Base-by-base conservation (phyloP, 1,140 invertebrate genomes). In the Prorops nasuta region DNA sequence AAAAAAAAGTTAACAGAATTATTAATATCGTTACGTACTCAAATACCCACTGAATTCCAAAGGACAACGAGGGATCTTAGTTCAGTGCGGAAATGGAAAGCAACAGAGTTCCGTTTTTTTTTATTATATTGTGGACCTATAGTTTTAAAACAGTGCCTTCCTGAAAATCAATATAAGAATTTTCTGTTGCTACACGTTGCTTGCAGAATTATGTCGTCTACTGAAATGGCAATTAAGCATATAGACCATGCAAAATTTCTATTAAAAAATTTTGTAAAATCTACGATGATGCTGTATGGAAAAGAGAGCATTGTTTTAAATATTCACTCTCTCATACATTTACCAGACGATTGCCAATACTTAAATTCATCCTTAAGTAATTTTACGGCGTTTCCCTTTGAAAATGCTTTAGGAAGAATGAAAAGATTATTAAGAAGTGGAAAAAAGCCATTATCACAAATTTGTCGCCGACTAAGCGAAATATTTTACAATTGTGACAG, bases 261-360 rank as follows among this genome's bases (percentile, higher is more conserved):
- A 9, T 28, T 64, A 3, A 41, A 16, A 46, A 46, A n/a, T 37
- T 61, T 64, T 45, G 54, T 61, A 9, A n/a, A 20, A 19, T 12
- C 44, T 2, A 18, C 52, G 36, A 24, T 21, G 39, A 15, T 37
- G 2, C 36, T 49, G 6, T 64, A 44, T 35, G 54, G 50, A 22
- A 9, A 24, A 24, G 19, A 28, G 7, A 54, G 31, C 21, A 48
- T 47, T 31, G 43, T 50, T 42, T 28, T 49, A 14, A 58, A 51
- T 49, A 43, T 54, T 15, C 59, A 62, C 32, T 49, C 39, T 44
- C 28, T 56, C 9, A 54, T 56, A 28, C 61, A 58, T 31, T 20
- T 43, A 9, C n/a, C 41, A 3, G 24, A 31, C 1, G 41, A 43
- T 17, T 17, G 7, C 14, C 24, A 16, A 24, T 20, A 12, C 15